Evolutionary conservation across 1,140 invertebrate species (phyloP), one percentile per base, ranked within the genome.

Genomic region (Cydia amplana): DNA sequence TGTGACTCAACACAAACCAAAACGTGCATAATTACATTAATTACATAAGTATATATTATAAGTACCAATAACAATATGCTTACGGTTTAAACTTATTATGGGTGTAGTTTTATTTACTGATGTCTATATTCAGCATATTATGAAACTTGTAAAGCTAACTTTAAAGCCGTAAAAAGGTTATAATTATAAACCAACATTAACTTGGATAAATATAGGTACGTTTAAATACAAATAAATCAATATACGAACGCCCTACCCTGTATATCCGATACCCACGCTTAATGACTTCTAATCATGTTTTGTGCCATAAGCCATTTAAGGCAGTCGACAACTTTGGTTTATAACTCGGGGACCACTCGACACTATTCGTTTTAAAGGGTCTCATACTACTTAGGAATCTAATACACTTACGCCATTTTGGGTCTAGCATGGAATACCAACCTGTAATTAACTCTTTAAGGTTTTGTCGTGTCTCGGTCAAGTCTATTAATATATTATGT

Each of bases 271-370:
- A 70, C 65, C 65, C 65, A 70, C 65, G 65, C 65, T 36, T 70
- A 70, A 70, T 70, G 65, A 70, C 65, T 40, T 32, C 65, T 70
- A 70, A 70, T 70, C 65, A 70, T 70, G 65, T 70, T 70, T 70
- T 70, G 65, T 36, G 65, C 32, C 65, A 70, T 70, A 70, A 70
- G 23, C 65, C 65, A 70, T 70, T 70, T 70, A 70, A 70, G 65
- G 65, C 32, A 36, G 65, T 40, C 65, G 16, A 32, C 65, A 40
- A n/a, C 65, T 70, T 36, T 70, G 65, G 65, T 70, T 70, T 40
- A 70, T 70, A 32, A 70, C 65, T 32, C 32, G 18, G 65, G 55
- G 55, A 23, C 55, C 20, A 60, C 55, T 60, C 0, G 55, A 20
- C 55, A 9, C 7, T 60, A 23, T 12, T 60, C 12, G 6, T 20